Evolutionary conservation across 2,113 vertebrate species (phyloP).

Genomic region (Elephantulus edwardii): DNA sequence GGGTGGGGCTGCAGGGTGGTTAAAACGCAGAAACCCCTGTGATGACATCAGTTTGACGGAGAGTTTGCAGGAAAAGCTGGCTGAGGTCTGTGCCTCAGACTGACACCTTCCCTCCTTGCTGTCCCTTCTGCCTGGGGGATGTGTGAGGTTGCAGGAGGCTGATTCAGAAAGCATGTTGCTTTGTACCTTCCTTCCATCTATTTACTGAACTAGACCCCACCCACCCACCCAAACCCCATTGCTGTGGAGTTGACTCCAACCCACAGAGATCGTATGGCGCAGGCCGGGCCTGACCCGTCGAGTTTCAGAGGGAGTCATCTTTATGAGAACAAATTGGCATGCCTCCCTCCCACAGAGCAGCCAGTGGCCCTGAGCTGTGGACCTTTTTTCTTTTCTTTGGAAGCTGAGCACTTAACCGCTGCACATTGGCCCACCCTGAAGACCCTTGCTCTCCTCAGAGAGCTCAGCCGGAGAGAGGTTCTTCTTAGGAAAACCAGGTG

Average conservation of each 20-base stretch:
- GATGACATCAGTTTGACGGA: too few relatives aligned
- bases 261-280: too few relatives aligned
- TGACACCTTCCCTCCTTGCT: fast-evolving
- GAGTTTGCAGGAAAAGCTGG: not conserved
- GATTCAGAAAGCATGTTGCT: not conserved
- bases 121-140: fast-evolving
- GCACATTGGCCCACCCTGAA: too few relatives aligned
- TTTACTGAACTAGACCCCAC: fast-evolving
- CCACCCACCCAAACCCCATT: not conserved
- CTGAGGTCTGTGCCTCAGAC: not conserved
- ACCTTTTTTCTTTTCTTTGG: too few relatives aligned
- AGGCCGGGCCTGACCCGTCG: too few relatives aligned
- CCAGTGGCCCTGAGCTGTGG: too few relatives aligned
- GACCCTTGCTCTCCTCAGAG: not conserved
- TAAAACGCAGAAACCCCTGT: not conserved
- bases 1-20: not conserved
- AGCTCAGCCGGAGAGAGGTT: not conserved
- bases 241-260: too few relatives aligned
- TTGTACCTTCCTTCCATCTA: not conserved
- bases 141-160: not conserved
- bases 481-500: not conserved
- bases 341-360: too few relatives aligned
- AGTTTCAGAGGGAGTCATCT: too few relatives aligned
- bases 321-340: too few relatives aligned
- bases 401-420: too few relatives aligned